A percentile compares a stretch with the other conserved stretches of the same genome.
Conservation (phyloP, 2,888 invertebrate genomes). For the Heteromyza rotundicornis region DNA sequence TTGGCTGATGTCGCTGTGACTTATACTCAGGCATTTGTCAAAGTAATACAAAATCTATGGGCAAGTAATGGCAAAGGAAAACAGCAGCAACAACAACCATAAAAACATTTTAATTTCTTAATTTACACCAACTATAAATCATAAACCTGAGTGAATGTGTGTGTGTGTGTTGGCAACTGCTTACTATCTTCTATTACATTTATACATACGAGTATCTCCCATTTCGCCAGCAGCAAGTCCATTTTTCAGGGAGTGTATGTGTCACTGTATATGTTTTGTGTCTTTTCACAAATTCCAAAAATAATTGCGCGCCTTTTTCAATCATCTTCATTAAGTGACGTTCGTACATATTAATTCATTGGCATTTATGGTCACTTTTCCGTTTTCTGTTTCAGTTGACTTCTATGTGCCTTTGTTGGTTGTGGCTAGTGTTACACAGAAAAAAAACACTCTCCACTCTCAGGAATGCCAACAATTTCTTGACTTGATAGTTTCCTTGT, state of each 20-base stretch:
- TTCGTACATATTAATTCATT: too few species aligned
- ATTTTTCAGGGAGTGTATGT: not conserved
- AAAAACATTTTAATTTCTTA: constrained; percentile 52
- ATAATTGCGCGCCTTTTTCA: not conserved
- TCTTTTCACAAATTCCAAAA: not conserved
- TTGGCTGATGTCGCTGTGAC: not conserved
- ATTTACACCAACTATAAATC: constrained; percentile 50
- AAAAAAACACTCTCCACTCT: too few species aligned
- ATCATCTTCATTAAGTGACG: too few species aligned
- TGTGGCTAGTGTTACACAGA: too few species aligned
- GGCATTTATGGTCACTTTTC: too few species aligned
- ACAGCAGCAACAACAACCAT: constrained; percentile 31
- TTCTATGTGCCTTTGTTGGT: too few species aligned
- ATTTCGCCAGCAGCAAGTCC: too few species aligned
- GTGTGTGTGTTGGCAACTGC: not conserved
- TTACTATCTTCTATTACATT: not conserved
- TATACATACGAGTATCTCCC: too few species aligned
- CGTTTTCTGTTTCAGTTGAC: too few species aligned
- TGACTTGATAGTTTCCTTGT: too few species aligned
- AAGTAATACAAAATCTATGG: not conserved
- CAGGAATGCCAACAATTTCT: too few species aligned
- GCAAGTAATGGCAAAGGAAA: not conserved
- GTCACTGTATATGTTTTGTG: not conserved
- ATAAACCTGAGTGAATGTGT: too few species aligned
- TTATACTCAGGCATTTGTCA: not conserved